Base-by-base conservation (phyloP, 2,888 invertebrate genomes). In the Acronicta psi region DNA sequence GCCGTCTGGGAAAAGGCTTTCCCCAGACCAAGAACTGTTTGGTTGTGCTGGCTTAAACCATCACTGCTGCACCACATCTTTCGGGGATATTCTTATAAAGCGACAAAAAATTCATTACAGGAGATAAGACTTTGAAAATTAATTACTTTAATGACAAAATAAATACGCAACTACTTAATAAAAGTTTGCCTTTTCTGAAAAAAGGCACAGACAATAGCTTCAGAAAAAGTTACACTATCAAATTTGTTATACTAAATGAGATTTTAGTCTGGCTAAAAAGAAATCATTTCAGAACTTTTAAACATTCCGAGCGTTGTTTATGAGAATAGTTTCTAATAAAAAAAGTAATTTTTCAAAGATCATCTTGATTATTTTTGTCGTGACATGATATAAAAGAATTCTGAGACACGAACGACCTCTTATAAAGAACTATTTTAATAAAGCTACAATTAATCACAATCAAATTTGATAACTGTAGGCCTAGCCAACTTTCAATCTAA, bases 321-420 rank as follows among this genome's bases (percentile, higher is more conserved):
- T n/a, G 34, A 34, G 13, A 53, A 31, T 36, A 42, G 0, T 13
- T 29, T 23, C 9, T 2, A 29, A 40, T 37, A 36, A 36, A n/a
- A 31, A 60, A 14, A 43, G 0, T 1, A 0, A 16, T 20, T 36
- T 56, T 53, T 36, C 50, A 14, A 13, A 13, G 7, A 25, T 25
- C 42, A 50, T 44, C 11, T 63, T 40, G 23, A 55, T 10, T 34
- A 25, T 42, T 34, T 49, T 61, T 54, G 31, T 71, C 55, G 36
- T 49, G 46, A 34, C 23, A 17, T 18, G 10, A 14, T 36, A 20
- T 17, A 53, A 20, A 17, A 41, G 10, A 54, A 63, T 20, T 14
- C 25, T 31, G 37, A 51, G 17, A 34, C 31, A 37, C n/a, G n/a
- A 37, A 9, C 16, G 25, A 37, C 29, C 29, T 29, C 34, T n/a